Percentiles rank a stretch among this genome's conserved stretches.
Evolutionary conservation across 2,888 invertebrate species (phyloP).

Genomic region (Tachina grossa): DNA sequence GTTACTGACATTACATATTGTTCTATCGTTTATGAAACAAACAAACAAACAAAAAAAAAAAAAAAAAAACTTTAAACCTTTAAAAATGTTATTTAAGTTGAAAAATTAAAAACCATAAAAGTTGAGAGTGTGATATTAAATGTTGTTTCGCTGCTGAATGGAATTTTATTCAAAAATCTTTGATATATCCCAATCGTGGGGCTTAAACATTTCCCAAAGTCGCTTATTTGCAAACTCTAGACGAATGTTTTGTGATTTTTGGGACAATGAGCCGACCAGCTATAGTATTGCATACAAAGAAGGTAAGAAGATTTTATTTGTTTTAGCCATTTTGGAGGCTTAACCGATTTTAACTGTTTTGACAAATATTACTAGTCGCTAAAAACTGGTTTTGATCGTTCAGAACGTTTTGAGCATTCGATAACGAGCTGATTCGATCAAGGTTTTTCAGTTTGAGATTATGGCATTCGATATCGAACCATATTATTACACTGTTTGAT

Average conservation of each 20-base stretch:
- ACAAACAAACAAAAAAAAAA: too few species aligned
- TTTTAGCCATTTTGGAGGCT: too few species aligned
- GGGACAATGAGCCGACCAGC: slow-evolving; percentile 73
- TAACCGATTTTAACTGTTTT: too few species aligned
- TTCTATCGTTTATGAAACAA: slow-evolving; percentile 37
- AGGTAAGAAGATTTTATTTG: slow-evolving; percentile 59
- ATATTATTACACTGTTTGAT: too few species aligned
- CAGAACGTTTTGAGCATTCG: too few species aligned
- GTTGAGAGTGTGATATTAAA: not conserved
- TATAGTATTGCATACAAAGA: slow-evolving; percentile 71
- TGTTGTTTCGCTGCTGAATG: slow-evolving; percentile 61
- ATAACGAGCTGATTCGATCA: too few species aligned
- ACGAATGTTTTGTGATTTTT: slow-evolving; percentile 73
- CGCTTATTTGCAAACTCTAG: slow-evolving; percentile 67
- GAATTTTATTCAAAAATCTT: slow-evolving; percentile 73
- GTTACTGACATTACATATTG: not conserved
- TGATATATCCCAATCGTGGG: slow-evolving; percentile 71
- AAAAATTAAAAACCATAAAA: not conserved
- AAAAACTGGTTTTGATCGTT: too few species aligned
- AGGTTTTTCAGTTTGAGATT: too few species aligned
- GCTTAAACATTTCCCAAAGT: slow-evolving; percentile 70
- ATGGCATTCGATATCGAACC: too few species aligned
- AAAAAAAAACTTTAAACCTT: slow-evolving; percentile 4
- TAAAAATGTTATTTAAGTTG: not conserved
- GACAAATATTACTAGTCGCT: too few species aligned